phyloP scores from a whole-genome alignment of 1,140 invertebrate species.

The Phortica variegata region DNA sequence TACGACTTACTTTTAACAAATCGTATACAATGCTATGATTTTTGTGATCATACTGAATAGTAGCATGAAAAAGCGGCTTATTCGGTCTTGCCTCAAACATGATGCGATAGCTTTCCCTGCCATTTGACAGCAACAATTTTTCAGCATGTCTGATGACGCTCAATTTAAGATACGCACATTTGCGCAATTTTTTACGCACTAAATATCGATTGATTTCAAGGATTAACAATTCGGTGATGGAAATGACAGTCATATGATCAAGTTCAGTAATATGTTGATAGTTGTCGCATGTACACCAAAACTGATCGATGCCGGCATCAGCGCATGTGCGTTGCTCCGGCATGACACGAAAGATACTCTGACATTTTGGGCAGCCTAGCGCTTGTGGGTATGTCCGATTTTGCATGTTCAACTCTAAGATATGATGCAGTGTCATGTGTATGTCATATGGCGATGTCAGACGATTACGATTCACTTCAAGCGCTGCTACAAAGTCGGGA shows the following conservation, averaged over 20 bases:
- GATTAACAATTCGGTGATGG: conserved; percentile 58
- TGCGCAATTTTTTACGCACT: conserved; percentile 12
- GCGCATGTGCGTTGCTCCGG: conserved; percentile 67
- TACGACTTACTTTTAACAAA: conserved; percentile 61
- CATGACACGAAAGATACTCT: conserved; percentile 67
- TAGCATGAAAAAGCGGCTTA: conserved; percentile 62
- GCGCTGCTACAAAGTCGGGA: conserved; percentile 64
- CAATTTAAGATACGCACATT: conserved; percentile 15
- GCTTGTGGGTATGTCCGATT: conserved; percentile 16
- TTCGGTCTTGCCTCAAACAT: conserved; percentile 30
- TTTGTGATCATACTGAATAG: conserved; percentile 54
- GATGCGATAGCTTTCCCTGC: conserved; percentile 8
- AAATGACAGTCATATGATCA: conserved; percentile 33
- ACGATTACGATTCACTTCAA: conserved; percentile 71
- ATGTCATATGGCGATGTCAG: conserved; percentile 82
- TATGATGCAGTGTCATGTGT: conserved; percentile 64
- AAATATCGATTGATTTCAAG: conserved; percentile 54
- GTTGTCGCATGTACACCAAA: conserved; percentile 75
- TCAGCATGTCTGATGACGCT: no score
- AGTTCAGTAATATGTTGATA: conserved; percentile 54
- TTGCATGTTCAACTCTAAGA: conserved; percentile 50
- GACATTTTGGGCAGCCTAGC: conserved; percentile 63
- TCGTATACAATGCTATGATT: conserved; percentile 24
- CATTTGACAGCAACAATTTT: conserved; percentile 10
- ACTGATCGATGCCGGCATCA: conserved; percentile 68